Evolutionary conservation across 2,113 vertebrate species (phyloP), one percentile per base, ranked within the genome.

Genomic region (Nyctibius bracteatus): DNA sequence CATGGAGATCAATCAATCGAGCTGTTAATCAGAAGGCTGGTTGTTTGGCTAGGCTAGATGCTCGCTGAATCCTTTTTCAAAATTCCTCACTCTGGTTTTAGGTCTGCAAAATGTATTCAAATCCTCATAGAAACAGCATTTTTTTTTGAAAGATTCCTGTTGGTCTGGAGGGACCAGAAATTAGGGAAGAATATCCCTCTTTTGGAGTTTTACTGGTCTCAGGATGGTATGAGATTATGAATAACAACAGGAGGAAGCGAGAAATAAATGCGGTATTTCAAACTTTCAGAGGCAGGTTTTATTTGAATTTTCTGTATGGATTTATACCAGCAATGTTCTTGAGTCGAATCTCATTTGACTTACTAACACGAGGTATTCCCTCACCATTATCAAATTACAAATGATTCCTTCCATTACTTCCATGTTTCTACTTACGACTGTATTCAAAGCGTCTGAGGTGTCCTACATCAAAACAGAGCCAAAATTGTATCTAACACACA

Each of bases 21-120:
- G 62, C 58, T 70, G 58, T 33, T 39, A 67, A 51, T 28, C 30
- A 47, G 30, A 28, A 67, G 20, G 70, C 3, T 39, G 11, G 37
- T 11, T 57, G 33, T 21, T 57, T 46, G 27, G 3, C 17, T 58
- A 49, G 16, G 23, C 41, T 44, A 49, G 35, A 67, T 47, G n/a
- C 24, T 62, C 2, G 1, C 28, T 66, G 21, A 84, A 78, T 14
- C 10, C 4, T 46, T 37, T 70, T 71, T 25, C 0, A 0, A 81
- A 91, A 86, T 28, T 47, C 14, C 28, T 78, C n/a, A 7, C 5
- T 23, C 41, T 68, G 18, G 25, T 86, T 72, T 62, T 35, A 49
- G 33, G 23, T 58, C 67, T 83, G n/a, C 8, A 84, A 81, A 70
- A 47, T 31, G 20, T 35, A 62, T n/a, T 89, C 23, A 51, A 39